phyloP scores from a whole-genome alignment of 2,113 vertebrate genomes.

The Barnardius zonarius region DNA sequence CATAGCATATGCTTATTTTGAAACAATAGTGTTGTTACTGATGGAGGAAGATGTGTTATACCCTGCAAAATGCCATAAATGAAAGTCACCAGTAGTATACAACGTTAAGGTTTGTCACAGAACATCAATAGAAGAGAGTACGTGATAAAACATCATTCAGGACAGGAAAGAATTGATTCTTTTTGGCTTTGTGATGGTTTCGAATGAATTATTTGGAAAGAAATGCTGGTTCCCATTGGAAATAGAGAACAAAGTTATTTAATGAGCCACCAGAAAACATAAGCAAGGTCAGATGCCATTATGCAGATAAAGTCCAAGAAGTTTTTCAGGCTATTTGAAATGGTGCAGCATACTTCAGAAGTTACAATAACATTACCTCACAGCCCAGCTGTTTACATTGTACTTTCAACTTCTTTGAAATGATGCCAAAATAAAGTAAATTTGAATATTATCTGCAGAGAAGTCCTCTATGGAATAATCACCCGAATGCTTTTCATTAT shows the following conservation, averaged over 20 bases:
- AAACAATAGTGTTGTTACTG: background rate
- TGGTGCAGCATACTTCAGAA: background rate
- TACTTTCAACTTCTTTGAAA: slow-evolving; percentile 41
- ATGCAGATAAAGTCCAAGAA: slow-evolving; percentile 16
- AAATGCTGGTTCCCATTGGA: background rate
- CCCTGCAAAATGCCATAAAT: background rate
- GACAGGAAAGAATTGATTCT: background rate
- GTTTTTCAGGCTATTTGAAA: background rate
- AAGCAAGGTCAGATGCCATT: background rate
- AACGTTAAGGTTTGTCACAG: background rate
- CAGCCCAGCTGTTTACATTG: slow-evolving; percentile 56
- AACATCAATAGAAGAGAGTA: background rate
- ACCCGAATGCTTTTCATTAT: slow-evolving; percentile 65
- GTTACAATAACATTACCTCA: slow-evolving; percentile 29
- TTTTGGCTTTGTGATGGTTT: background rate
- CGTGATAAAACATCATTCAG: background rate
- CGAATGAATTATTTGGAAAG: background rate
- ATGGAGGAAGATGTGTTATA: background rate
- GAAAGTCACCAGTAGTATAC: rapidly evolving
- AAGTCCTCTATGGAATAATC: slow-evolving; percentile 62
- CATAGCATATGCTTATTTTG: background rate
- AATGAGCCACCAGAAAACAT: background rate
- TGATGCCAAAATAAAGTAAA: slow-evolving; percentile 49
- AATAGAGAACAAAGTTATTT: background rate
- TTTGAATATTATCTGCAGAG: slow-evolving; percentile 58